A percentile compares a stretch with the other conserved stretches of the same genome.
These are phyloP conservation scores for Eugnorisma glareosa DNA, from an alignment of 2,888 invertebrate genomes.

Conservation along the genomic window DNA sequence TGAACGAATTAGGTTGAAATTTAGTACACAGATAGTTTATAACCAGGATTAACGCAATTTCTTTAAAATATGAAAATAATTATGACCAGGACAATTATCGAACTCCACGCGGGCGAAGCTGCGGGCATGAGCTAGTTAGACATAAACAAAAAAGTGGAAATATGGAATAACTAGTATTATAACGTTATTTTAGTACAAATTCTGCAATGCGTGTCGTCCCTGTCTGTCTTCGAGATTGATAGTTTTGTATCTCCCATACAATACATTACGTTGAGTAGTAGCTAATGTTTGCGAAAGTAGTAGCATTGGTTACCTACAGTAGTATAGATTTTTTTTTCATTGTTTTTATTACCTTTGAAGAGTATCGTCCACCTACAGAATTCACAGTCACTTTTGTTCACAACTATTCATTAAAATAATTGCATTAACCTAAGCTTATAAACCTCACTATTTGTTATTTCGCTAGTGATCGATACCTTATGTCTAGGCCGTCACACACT, in stretches of 20 bases:
- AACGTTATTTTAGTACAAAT: neutral
- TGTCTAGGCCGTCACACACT: too few relatives aligned
- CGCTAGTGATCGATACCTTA: neutral
- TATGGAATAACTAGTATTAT: neutral
- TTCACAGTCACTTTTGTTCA: neutral
- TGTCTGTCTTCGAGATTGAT: constrained; percentile 18
- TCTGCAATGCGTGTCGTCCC: constrained; percentile 1
- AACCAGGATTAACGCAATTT: too few relatives aligned
- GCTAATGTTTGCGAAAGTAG: neutral
- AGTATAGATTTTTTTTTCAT: neutral
- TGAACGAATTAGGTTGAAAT: too few relatives aligned
- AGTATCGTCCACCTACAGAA: neutral
- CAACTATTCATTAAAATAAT: constrained; percentile 2
- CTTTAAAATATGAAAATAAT: too few relatives aligned
- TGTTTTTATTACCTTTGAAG: neutral
- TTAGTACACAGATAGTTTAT: too few relatives aligned
- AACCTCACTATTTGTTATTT: neutral
- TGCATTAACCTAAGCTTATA: neutral
- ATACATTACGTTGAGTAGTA: constrained; percentile 21
- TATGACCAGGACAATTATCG: too few relatives aligned
- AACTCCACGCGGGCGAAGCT: too few relatives aligned
- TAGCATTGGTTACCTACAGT: neutral
- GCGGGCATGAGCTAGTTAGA: too few relatives aligned
- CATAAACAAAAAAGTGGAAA: neutral
- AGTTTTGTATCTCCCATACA: neutral